Evolutionary conservation across 2,888 invertebrate genomes (phyloP), one percentile per base, ranked within the genome.

Genomic region (Helleia helle): DNA sequence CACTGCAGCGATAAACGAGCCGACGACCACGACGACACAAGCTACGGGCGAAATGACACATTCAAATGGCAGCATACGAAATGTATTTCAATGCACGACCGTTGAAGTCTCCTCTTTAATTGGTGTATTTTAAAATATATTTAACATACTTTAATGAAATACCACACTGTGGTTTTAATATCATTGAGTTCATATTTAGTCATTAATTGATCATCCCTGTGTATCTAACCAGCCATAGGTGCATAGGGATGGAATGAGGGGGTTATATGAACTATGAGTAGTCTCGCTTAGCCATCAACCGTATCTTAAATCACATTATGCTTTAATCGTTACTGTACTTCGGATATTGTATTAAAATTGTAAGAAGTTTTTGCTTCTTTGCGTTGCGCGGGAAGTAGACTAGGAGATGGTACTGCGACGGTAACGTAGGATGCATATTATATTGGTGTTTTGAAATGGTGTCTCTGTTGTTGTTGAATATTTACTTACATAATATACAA

Each of bases 211-310:
- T 52, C 62, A 65, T 69, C 68, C 73, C 57, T 73, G 67, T 66
- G 77, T 54, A 68, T 73, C 76, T 79, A 77, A 73, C 81, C 81
- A 80, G 83, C 80, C 77, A 76, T 73, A 72, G 77, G 66, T 68
- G 60, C 71, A 69, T 69, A 71, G 55, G 75, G 62, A 66, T 69
- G 28, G 43, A 43, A 41, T 29, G 42, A 12, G 49, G 34, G 14
- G 38, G 41, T 43, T 43, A 17, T n/a, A n/a, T n/a, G n/a, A n/a
- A n/a, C 40, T 43, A 36, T 41, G 26, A 40, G 44, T 47, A 43
- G 37, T 44, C 44, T 46, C 40, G 41, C 38, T 44, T 44, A 37
- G 40, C 36, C 28, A 40, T 43, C 47, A 44, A 46, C 47, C 51
- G 42, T 34, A 34, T 38, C 22, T 41, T 39, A 48, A 28, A 45